Conservation (phyloP, 92 coral and sea anemone genomes). For the Porites cylindrica region DNA sequence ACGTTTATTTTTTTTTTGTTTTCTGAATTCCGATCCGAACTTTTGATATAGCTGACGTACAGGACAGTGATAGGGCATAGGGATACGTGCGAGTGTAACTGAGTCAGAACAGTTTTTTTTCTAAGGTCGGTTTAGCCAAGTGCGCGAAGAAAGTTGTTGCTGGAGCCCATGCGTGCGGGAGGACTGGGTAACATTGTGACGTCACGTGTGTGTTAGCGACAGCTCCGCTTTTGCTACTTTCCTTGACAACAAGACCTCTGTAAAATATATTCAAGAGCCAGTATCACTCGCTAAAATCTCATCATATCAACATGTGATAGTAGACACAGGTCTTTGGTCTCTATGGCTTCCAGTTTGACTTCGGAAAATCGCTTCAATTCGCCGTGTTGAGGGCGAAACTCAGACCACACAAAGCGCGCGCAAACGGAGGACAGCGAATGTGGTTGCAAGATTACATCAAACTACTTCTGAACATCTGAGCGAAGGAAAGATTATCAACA, state of each 20-base stretch:
- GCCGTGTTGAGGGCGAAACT: slow-evolving; percentile 2
- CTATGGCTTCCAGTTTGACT: slow-evolving; percentile 63
- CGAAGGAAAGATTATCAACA: background rate
- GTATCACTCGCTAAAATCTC: slow-evolving; percentile 26
- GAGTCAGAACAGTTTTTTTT: too few relatives aligned
- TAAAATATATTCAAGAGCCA: slow-evolving; percentile 1
- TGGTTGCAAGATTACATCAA: background rate
- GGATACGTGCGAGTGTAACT: too few relatives aligned
- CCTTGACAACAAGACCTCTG: slow-evolving; percentile 65
- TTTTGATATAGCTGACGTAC: too few relatives aligned
- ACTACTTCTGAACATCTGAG: too few relatives aligned
- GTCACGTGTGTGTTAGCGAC: slow-evolving; percentile 71
- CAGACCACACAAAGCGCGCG: background rate
- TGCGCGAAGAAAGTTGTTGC: too few relatives aligned
- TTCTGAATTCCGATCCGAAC: too few relatives aligned
- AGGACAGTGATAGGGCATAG: too few relatives aligned
- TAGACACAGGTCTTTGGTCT: slow-evolving; percentile 53
- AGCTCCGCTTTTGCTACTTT: slow-evolving; percentile 2
- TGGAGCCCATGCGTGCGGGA: too few relatives aligned
- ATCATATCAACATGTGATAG: slow-evolving; percentile 24
- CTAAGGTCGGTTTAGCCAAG: too few relatives aligned
- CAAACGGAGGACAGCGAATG: background rate
- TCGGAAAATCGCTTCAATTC: slow-evolving; percentile 28
- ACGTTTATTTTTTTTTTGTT: too few relatives aligned
- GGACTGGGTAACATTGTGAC: slow-evolving; percentile 45